A percentile compares a stretch with the other conserved stretches of the same genome.
These are phyloP conservation scores for Bergia sp. DNA, from an alignment of 92 coral and sea anemone genomes.

Conservation along the genomic window DNA sequence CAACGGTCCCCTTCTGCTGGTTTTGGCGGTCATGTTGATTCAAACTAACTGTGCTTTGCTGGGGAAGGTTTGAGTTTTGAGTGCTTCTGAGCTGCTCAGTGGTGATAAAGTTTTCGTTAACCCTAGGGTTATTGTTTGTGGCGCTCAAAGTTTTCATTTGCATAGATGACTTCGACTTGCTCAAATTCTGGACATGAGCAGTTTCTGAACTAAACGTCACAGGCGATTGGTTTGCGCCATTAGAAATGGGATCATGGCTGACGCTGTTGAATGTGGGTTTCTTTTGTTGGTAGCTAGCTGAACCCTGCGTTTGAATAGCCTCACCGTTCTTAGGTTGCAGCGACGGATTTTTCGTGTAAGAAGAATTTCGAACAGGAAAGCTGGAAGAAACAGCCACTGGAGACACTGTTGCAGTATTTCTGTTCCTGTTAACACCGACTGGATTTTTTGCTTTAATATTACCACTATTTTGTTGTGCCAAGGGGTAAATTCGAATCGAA, in stretches of 20 bases:
- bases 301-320: not conserved
- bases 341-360: not conserved
- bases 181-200: not conserved
- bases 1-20: not conserved
- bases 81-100: too few relatives aligned
- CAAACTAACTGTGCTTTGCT: not conserved
- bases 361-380: not conserved
- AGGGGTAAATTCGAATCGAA: not conserved
- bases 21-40: not conserved
- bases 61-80: not conserved
- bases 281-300: not conserved
- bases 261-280: not conserved
- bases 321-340: not conserved
- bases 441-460: not conserved
- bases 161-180: not conserved
- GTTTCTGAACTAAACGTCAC: not conserved
- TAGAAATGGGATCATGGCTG: not conserved
- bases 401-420: not conserved
- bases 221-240: slow-evolving; percentile 8
- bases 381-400: not conserved
- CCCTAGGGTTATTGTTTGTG: not conserved
- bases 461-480: not conserved
- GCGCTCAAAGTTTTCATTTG: not conserved
- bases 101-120: not conserved
- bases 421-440: not conserved